Conservation (phyloP, 2,797 vertebrate species). For the Enteromius viviparus region DNA sequence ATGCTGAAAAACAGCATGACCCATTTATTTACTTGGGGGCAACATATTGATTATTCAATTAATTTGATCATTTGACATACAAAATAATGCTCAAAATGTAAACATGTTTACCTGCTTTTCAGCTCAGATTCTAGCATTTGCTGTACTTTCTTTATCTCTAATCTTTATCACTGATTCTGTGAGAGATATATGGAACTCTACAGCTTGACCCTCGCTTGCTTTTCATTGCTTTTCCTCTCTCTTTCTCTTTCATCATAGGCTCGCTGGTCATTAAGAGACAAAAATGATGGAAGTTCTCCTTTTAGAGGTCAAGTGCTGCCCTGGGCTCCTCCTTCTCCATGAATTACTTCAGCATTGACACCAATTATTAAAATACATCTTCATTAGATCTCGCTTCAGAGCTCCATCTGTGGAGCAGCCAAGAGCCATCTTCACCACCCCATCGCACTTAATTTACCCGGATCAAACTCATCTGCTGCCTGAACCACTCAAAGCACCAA, state of each 20-base stretch:
- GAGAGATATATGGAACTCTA: background rate
- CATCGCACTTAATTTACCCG: conserved; percentile 34
- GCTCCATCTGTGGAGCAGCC: conserved; percentile 46
- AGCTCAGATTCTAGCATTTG: background rate
- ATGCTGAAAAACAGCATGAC: background rate
- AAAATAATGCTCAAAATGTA: background rate
- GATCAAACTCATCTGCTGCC: conserved; percentile 43
- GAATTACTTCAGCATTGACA: conserved; percentile 50
- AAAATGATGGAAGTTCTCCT: conserved; percentile 58
- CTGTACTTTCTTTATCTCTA: background rate
- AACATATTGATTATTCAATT: background rate
- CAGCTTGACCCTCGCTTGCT: conserved; percentile 3
- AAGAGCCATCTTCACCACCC: conserved; percentile 50
- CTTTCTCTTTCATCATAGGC: conserved; percentile 58
- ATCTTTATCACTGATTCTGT: background rate
- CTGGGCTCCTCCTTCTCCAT: conserved; percentile 57
- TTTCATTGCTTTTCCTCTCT: conserved; percentile 31
- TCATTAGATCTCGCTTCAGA: conserved; percentile 62
- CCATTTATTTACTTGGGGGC: background rate
- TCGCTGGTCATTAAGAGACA: conserved; percentile 64
- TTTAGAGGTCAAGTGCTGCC: conserved; percentile 56
- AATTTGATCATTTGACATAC: background rate
- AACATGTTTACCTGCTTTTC: background rate
- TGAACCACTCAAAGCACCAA: background rate
- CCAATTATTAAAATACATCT: conserved; percentile 66